phyloP scores from a whole-genome alignment of 2,797 vertebrate genomes.

The Bovichtus diacanthus region DNA sequence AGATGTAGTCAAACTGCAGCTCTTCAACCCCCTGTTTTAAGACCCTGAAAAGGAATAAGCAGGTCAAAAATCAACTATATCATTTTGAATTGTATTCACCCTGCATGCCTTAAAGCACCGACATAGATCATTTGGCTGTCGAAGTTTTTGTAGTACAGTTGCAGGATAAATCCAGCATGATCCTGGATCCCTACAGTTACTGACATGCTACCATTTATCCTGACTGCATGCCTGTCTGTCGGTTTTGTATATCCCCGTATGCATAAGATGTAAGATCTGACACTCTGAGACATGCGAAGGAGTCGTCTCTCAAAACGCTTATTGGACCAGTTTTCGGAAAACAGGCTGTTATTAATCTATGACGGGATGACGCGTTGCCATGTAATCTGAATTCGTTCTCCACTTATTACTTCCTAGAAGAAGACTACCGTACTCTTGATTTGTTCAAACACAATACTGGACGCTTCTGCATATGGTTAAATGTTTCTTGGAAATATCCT shows the following conservation, averaged over 20 bases:
- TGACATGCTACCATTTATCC: conserved; percentile 5
- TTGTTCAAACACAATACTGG: conserved; percentile 55
- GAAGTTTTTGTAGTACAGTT: background rate
- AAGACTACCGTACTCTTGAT: conserved; percentile 41
- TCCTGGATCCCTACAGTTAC: conserved; percentile 7
- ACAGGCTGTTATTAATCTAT: conserved; percentile 62
- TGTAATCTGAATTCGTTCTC: conserved; percentile 69
- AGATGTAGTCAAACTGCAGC: background rate
- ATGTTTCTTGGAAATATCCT: conserved; percentile 63
- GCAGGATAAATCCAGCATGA: background rate
- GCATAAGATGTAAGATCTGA: conserved; percentile 18
- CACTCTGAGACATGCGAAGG: conserved; percentile 39
- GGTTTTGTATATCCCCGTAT: conserved; percentile 28
- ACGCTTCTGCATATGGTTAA: conserved; percentile 62
- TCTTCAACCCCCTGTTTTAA: too few relatives aligned
- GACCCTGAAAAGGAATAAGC: background rate
- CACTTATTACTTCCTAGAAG: conserved; percentile 51
- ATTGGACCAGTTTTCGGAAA: conserved; percentile 63
- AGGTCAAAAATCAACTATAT: background rate
- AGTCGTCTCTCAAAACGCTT: conserved; percentile 43
- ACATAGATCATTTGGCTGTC: background rate
- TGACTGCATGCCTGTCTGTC: conserved; percentile 18
- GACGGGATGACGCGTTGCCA: conserved; percentile 46
- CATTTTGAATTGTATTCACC: background rate
- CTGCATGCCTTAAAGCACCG: background rate